Conservation (phyloP, 2,797 vertebrate genomes). For the Emydoidea blandingii region DNA sequence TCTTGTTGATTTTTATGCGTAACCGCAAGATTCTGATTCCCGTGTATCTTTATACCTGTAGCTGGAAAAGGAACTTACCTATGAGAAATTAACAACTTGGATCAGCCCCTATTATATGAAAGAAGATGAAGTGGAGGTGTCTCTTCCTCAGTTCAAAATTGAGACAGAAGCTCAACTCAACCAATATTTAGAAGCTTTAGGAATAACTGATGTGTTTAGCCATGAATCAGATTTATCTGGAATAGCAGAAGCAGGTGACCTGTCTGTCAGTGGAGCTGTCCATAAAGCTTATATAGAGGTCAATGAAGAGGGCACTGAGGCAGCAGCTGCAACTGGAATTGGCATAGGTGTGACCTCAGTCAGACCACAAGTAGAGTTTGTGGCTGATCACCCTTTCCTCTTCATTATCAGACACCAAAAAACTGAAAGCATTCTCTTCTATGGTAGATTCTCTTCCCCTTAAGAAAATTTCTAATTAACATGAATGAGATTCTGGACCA, state of each 20-base stretch:
- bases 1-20: background rate
- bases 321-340: background rate
- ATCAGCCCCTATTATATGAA: conserved; percentile 53
- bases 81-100: conserved; percentile 65
- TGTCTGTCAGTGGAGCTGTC: conserved; percentile 47
- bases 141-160: conserved; percentile 71
- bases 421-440: background rate
- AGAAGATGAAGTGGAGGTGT: conserved; percentile 50
- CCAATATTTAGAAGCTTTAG: conserved; percentile 6
- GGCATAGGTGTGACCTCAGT: background rate
- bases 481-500: background rate
- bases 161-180: conserved; percentile 64
- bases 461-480: background rate
- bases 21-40: background rate
- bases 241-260: conserved; percentile 21
- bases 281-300: conserved; percentile 52
- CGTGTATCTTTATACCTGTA: conserved; percentile 18
- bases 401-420: background rate
- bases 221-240: conserved; percentile 62
- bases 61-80: conserved; percentile 58
- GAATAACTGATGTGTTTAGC: conserved; percentile 56
- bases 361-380: background rate
- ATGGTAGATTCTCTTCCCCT: background rate
- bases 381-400: background rate
- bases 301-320: conserved; percentile 49